These are phyloP conservation scores for Poecilus cupreus DNA, from an alignment of 2,888 invertebrate genomes.

Conservation along the genomic window DNA sequence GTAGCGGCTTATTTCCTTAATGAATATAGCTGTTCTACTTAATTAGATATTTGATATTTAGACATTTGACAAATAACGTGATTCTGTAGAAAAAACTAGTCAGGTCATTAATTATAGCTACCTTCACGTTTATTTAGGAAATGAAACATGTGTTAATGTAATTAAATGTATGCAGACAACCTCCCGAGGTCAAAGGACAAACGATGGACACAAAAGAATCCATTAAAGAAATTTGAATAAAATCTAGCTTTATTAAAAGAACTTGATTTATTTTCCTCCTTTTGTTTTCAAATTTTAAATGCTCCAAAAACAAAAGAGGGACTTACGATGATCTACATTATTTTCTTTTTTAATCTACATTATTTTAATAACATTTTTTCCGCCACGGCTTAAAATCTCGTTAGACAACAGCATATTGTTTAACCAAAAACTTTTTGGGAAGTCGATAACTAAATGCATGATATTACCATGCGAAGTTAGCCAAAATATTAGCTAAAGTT, in stretches of 20 bases:
- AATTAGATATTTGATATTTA: conserved; percentile 49
- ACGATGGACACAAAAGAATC: conserved; percentile 1
- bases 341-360: neutral
- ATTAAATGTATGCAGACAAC: neutral
- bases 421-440: too few species aligned
- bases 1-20: conserved; percentile 32
- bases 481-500: too few species aligned
- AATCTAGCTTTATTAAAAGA: neutral
- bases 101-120: neutral
- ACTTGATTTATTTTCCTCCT: neutral
- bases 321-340: neutral
- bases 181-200: neutral
- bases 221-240: conserved; percentile 20
- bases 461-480: too few species aligned
- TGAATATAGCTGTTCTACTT: conserved; percentile 40
- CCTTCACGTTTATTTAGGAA: neutral
- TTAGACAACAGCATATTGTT: neutral
- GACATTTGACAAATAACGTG: conserved; percentile 11
- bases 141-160: neutral
- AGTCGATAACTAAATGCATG: too few species aligned
- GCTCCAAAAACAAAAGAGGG: neutral
- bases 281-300: neutral
- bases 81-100: neutral
- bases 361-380: neutral
- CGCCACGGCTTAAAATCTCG: neutral